Base-by-base conservation (phyloP, 2,888 invertebrate genomes). In the Agrilus biguttatus region DNA sequence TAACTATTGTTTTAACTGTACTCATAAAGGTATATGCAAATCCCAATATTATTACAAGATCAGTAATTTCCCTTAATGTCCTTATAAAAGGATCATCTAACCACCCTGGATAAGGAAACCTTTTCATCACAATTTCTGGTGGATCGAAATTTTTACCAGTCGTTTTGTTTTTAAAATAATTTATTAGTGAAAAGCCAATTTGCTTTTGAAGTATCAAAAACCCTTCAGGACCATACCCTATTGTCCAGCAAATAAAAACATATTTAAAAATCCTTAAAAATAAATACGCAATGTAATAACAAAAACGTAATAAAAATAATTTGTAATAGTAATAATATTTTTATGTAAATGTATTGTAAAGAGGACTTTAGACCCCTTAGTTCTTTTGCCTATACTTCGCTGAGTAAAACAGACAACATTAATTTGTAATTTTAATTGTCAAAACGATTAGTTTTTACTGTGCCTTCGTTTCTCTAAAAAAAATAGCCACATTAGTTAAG, bases 1-100 rank as follows among this genome's bases (percentile, higher is more conserved):
- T 70, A 0, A 82, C 78, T 23, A 87, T 71, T 39, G 75, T 77
- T 63, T 83, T 80, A 2, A 82, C 79, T 32, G 83, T 83, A 55
- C 83, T 85, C n/a, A 86, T 78, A 41, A 81, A 80, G 0, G 83
- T 79, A 60, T 88, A 86, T 43, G 84, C 78, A 56, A 86, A 90
- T 58, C 85, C 83, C 14, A 90, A 67, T 66, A 88, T 70, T 14
- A 91, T 69, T 39, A 91, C 79, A 49, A 85, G 67, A 0, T 89
- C 83, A 44, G 90, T 73, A 52, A 83, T 71, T 8, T 70, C 61
- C 56, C 79, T 73, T 36, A 89, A 60, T 0, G 77, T 75, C 33
- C 74, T 67, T 1, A 86, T 62, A 17, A 86, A 72, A 0, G 73
- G 60, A 61, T 90, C 90, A 17, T 72, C 65, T 1, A 78, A 63